phyloP scores from a whole-genome alignment of 2,888 invertebrate genomes.

The Seira musarum region DNA sequence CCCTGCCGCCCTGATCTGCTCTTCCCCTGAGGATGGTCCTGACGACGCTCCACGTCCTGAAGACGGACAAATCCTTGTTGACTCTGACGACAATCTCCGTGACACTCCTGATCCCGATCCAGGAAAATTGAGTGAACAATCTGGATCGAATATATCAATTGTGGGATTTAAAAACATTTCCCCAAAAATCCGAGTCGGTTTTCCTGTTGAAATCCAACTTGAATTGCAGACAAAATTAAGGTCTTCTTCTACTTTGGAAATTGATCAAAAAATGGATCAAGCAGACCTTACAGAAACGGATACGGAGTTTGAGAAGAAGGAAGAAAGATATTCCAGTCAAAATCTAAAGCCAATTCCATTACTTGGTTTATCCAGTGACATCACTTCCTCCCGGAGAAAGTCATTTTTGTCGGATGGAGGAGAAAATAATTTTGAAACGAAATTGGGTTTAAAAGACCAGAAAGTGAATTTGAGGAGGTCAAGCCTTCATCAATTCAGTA shows the following conservation, averaged over 20 bases:
- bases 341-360: slow-evolving; percentile 29
- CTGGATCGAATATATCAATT: slow-evolving; percentile 62
- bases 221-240: slow-evolving; percentile 67
- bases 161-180: slow-evolving; percentile 68
- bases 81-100: slow-evolving; percentile 58
- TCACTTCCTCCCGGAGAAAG: slow-evolving; percentile 76
- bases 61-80: slow-evolving; percentile 52
- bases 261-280: slow-evolving; percentile 28
- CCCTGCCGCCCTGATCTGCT: slow-evolving; percentile 61
- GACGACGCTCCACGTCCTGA: slow-evolving; percentile 44
- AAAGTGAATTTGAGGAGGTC: slow-evolving; percentile 20
- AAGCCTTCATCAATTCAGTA: slow-evolving; percentile 23
- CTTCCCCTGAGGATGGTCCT: slow-evolving; percentile 58
- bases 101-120: slow-evolving; percentile 45
- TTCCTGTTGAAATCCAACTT: slow-evolving; percentile 69
- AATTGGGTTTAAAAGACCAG: slow-evolving; percentile 26
- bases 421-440: slow-evolving; percentile 62
- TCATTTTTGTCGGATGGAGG: slow-evolving; percentile 87
- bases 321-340: neutral
- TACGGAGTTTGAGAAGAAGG: neutral
- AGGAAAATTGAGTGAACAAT: slow-evolving; percentile 31
- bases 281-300: slow-evolving; percentile 22
- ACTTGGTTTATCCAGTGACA: slow-evolving; percentile 37
- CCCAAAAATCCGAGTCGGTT: slow-evolving; percentile 69
- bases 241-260: slow-evolving; percentile 56